phyloP scores from a whole-genome alignment of 2,797 vertebrate genomes.

The Dermochelys coriacea region DNA sequence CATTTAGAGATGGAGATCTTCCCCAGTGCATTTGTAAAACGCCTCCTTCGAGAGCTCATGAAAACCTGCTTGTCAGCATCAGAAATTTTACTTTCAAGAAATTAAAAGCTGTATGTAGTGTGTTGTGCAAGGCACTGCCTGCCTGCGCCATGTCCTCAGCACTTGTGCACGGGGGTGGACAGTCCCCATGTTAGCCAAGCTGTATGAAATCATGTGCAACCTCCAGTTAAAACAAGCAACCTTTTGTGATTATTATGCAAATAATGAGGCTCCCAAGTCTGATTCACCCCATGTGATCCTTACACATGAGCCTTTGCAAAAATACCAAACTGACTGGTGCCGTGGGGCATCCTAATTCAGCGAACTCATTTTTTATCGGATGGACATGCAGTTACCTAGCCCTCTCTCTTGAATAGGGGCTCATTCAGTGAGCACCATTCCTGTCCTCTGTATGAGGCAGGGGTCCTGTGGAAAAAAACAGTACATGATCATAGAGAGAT shows the following conservation, averaged over 20 bases:
- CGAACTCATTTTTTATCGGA: not conserved
- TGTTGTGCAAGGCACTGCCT: not conserved
- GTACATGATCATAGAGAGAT: no score
- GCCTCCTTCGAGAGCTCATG: not conserved
- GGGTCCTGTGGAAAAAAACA: no score
- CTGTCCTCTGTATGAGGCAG: no score
- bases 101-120: not conserved
- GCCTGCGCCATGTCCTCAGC: not conserved
- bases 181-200: not conserved
- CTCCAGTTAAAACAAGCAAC: not conserved
- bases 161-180: not conserved
- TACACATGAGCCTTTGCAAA: not conserved
- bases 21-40: not conserved
- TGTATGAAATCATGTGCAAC: not conserved
- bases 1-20: not conserved
- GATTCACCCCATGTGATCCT: not conserved
- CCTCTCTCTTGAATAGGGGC: not conserved
- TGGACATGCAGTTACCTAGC: not conserved
- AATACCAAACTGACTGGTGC: not conserved
- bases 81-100: not conserved
- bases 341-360: not conserved
- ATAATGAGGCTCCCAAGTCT: not conserved
- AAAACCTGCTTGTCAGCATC: not conserved
- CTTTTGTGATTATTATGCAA: not conserved
- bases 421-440: no score